A percentile compares a stretch with the other conserved stretches of the same genome.
These are phyloP conservation scores for Hesperophylax magnus DNA, from an alignment of 1,140 invertebrate species.

Conservation along the genomic window DNA sequence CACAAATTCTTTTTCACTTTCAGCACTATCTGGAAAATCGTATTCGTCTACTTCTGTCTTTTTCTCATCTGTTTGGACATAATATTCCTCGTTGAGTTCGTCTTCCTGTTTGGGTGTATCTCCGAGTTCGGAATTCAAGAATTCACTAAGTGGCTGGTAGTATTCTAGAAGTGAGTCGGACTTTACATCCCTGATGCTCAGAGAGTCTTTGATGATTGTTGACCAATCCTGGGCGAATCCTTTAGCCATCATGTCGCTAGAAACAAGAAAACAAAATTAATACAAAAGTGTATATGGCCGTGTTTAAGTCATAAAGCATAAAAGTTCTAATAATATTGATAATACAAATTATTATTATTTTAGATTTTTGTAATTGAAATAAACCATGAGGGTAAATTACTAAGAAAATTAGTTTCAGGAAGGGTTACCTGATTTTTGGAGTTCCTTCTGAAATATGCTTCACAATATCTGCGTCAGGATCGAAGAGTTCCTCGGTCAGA, in stretches of 20 bases:
- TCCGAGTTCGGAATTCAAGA: conserved; percentile 60
- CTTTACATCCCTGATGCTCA: conserved; percentile 59
- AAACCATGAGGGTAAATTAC: too few relatives aligned
- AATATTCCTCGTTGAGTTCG: conserved; percentile 25
- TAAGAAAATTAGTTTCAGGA: too few relatives aligned
- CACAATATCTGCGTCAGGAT: conserved; percentile 60
- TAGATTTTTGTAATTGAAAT: too few relatives aligned
- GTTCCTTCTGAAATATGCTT: conserved; percentile 58
- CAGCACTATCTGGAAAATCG: conserved; percentile 39
- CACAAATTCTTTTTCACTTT: conserved; percentile 7
- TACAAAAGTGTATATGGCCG: too few relatives aligned
- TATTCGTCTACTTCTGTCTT: conserved; percentile 13
- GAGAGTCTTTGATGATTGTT: conserved; percentile 57
- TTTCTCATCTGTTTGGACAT: conserved; percentile 2
- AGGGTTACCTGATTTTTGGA: conserved; percentile 58
- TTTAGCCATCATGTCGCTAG: conserved; percentile 58
- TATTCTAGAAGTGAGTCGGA: conserved; percentile 60
- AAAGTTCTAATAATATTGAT: too few relatives aligned
- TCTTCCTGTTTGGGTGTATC: conserved; percentile 32
- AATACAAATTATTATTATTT: too few relatives aligned
- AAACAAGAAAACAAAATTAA: conserved; percentile 44
- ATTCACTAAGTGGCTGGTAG: conserved; percentile 62
- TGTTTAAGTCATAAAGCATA: too few relatives aligned
- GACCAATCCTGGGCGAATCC: conserved; percentile 58
- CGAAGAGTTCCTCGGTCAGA: conserved; percentile 58